These are phyloP conservation scores for Stenurella melanura DNA, from an alignment of 2,888 invertebrate species.

Conservation along the genomic window DNA sequence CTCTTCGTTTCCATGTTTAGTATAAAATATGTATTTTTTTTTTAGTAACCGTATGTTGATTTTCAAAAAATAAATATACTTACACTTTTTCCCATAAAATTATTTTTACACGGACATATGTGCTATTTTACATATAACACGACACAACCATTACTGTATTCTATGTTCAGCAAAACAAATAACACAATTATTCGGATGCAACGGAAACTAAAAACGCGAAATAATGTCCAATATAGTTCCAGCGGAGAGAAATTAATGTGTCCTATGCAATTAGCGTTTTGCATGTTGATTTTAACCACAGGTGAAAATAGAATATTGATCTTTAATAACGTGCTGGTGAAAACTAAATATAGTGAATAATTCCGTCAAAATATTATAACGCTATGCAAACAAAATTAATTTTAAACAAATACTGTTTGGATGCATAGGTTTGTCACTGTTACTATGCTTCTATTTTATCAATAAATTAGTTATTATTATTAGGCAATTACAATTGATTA, in stretches of 20 bases:
- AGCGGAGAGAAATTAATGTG: neutral
- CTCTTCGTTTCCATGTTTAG: too few relatives aligned
- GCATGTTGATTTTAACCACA: slow-evolving; percentile 11
- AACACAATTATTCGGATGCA: neutral
- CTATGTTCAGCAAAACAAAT: neutral
- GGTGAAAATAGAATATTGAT: slow-evolving; percentile 23
- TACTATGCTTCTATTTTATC: neutral
- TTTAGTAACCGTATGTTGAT: too few relatives aligned
- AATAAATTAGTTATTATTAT: neutral
- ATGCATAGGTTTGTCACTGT: neutral
- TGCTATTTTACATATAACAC: too few relatives aligned
- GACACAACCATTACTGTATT: too few relatives aligned
- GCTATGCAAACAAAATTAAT: neutral
- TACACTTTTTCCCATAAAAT: too few relatives aligned
- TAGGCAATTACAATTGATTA: neutral
- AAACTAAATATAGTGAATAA: neutral
- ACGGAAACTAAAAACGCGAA: neutral
- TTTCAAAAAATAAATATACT: too few relatives aligned
- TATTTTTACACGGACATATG: too few relatives aligned
- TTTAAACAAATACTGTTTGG: neutral
- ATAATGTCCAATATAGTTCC: neutral
- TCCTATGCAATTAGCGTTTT: slow-evolving; percentile 9
- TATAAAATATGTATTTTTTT: too few relatives aligned
- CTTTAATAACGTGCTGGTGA: slow-evolving; percentile 10
- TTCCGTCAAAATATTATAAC: neutral